Conservation (phyloP, 2,113 vertebrate species). For the Raja brachyura region DNA sequence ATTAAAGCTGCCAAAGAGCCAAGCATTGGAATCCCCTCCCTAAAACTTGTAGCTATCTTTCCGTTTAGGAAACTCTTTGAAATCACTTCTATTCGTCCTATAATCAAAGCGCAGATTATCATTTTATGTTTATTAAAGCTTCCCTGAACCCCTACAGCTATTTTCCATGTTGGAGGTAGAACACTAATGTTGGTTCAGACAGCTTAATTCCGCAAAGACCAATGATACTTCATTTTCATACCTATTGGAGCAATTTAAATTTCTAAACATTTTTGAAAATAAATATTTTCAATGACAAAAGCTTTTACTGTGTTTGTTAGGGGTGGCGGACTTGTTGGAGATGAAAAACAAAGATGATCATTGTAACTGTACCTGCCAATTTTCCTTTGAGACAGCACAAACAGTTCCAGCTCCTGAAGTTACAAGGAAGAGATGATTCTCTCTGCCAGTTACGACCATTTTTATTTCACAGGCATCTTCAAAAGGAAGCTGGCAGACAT, state of each 20-base stretch:
- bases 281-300: too few relatives aligned
- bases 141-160: too few relatives aligned
- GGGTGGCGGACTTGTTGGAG: neutral
- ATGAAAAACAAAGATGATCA: neutral
- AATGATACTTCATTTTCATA: neutral
- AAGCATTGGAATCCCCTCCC: too few relatives aligned
- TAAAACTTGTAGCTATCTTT: too few relatives aligned
- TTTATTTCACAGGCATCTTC: conserved; percentile 61
- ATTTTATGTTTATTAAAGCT: too few relatives aligned
- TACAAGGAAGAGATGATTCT: conserved; percentile 61
- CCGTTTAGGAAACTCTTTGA: too few relatives aligned
- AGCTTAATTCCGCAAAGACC: neutral
- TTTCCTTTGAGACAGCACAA: conserved; percentile 71
- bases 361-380: conserved; percentile 66
- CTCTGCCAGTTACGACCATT: conserved; percentile 55
- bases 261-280: neutral
- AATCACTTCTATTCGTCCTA: too few relatives aligned
- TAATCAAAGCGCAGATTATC: too few relatives aligned
- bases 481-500: conserved; percentile 72
- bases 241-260: neutral
- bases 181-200: neutral
- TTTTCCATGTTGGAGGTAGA: too few relatives aligned
- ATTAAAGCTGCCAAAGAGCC: too few relatives aligned
- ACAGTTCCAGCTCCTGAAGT: conserved; percentile 60
- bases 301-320: neutral